Evolutionary conservation across 2,888 invertebrate species (phyloP).

Genomic region (Brachypalpus laphriformis): DNA sequence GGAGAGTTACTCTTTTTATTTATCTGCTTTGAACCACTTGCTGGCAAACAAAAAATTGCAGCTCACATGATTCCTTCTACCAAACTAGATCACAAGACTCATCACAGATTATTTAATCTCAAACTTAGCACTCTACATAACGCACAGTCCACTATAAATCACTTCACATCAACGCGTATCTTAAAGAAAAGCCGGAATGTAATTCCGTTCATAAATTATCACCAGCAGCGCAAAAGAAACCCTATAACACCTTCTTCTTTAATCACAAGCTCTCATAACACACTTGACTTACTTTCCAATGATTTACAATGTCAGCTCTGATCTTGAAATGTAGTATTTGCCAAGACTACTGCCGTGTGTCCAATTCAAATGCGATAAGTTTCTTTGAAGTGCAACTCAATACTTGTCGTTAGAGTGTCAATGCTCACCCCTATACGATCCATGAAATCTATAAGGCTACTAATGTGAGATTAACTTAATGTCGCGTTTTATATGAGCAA

Average conservation of each 20-base stretch:
- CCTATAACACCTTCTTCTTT: not conserved
- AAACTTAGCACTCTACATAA: not conserved
- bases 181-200: not conserved
- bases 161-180: not conserved
- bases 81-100: not conserved
- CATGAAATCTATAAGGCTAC: slow-evolving; percentile 52
- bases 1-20: not conserved
- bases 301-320: slow-evolving; percentile 8
- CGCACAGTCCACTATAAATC: not conserved
- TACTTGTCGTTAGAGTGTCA: not conserved
- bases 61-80: slow-evolving; percentile 6
- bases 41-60: not conserved
- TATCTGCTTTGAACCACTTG: not conserved
- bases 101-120: not conserved
- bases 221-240: not conserved
- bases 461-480: slow-evolving; percentile 61
- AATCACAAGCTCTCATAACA: not conserved
- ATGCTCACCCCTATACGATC: slow-evolving; percentile 23
- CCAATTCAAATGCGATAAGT: not conserved
- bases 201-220: slow-evolving; percentile 6
- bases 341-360: not conserved
- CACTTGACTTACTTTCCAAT: slow-evolving; percentile 45
- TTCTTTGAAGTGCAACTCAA: slow-evolving; percentile 17
- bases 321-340: slow-evolving; percentile 4
- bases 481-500: slow-evolving; percentile 50